Base-by-base conservation (phyloP, 1,140 invertebrate genomes). In the Cheumatopsyche charites region DNA sequence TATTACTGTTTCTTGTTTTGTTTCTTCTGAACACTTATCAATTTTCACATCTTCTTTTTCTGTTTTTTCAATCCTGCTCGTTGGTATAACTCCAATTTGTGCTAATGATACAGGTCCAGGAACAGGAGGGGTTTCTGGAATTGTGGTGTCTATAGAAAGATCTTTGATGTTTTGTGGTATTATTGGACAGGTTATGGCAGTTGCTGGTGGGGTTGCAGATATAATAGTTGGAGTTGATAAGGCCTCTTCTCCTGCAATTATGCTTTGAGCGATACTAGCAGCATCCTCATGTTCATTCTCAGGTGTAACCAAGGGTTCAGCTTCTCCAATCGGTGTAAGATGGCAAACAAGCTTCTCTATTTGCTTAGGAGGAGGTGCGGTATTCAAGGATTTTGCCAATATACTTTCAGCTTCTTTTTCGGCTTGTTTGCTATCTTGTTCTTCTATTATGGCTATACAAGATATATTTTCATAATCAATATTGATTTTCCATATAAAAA, bases 201-300 rank as follows among this genome's bases (percentile, higher is more conserved):
- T 62, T 70, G 78, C 61, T 21, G 77, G 62, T 13, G 80, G 78
- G 13, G 80, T 74, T 79, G 78, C 42, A 12, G 81, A 76, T 19
- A 80, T 80, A 71, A 81, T 78, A 29, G 80, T 78, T 61, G 81
- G 78, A 29, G 80, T 78, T 45, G 62, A 67, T 65, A 76, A 66
- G 62, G 77, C 78, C 69, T 83, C 76, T 73, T 84, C 83, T 71
- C 80, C 79, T 65, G 82, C 82, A 74, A 84, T 84, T 78, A 84
- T 84, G 76, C 79, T 76, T 62, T 78, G 77, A 26, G 83, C 83
- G 62, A 84, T 81, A 21, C 80, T 65, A 42, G 82, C 83, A 17
- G 83, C 83, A 77, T 84, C 83, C 75, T 84, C 83, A 13, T 81
- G 77, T 77, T 84, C 83, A 78, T 79, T 82, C 78, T 84, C 83